phyloP scores from a whole-genome alignment of 2,113 vertebrate species.

The Isurus oxyrinchus region DNA sequence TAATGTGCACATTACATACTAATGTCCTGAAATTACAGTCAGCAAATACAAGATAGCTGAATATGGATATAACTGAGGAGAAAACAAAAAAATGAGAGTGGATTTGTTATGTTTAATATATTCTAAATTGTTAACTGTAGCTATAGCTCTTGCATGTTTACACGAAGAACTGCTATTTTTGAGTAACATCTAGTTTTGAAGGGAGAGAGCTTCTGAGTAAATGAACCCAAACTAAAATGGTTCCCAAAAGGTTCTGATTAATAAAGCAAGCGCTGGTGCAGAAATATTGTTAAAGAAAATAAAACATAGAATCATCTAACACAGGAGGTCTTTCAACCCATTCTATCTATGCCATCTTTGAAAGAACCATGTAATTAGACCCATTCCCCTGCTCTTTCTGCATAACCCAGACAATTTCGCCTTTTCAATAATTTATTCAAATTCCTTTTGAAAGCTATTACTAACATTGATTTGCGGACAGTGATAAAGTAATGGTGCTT shows the following conservation, averaged over 20 bases:
- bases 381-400: background rate
- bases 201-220: background rate
- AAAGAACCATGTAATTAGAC: too few relatives aligned
- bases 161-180: background rate
- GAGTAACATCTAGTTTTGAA: background rate
- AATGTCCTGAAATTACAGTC: background rate
- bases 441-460: background rate
- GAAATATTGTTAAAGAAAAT: background rate
- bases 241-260: background rate
- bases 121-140: background rate
- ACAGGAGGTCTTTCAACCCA: too few relatives aligned
- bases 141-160: background rate
- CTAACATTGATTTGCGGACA: too few relatives aligned
- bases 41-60: background rate
- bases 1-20: background rate
- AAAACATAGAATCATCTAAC: too few relatives aligned
- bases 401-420: background rate
- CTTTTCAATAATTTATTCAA: background rate
- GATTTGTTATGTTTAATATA: background rate
- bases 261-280: background rate
- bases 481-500: too few relatives aligned
- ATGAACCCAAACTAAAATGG: background rate
- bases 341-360: too few relatives aligned
- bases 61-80: background rate
- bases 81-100: background rate